phyloP scores from a whole-genome alignment of 2,888 invertebrate genomes.

The Pristionchus entomophagus region DNA sequence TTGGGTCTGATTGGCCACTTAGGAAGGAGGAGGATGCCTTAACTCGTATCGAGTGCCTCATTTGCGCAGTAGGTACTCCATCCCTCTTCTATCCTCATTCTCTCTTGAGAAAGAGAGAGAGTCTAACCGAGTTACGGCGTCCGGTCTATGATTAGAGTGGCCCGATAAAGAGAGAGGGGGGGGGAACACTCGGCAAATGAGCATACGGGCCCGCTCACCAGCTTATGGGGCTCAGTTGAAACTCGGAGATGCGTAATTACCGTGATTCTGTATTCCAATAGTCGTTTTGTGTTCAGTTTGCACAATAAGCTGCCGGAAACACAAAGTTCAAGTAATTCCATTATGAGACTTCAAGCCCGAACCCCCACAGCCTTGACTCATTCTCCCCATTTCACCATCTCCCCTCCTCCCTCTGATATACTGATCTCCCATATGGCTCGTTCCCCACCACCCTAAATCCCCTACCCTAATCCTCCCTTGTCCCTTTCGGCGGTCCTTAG shows the following conservation, averaged over 20 bases:
- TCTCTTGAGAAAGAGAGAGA: background rate
- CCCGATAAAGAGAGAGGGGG: background rate
- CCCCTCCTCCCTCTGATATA: constrained; percentile 13
- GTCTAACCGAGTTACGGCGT: constrained; percentile 43
- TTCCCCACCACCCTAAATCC: constrained; percentile 6
- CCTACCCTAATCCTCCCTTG: constrained; percentile 21
- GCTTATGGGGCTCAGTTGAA: too few species aligned
- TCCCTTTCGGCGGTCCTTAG: constrained; percentile 30
- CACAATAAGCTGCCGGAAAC: too few species aligned
- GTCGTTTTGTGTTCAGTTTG: too few species aligned
- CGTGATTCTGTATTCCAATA: too few species aligned
- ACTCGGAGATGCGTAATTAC: too few species aligned
- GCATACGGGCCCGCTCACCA: background rate
- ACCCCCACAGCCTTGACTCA: background rate
- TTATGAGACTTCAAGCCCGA: background rate
- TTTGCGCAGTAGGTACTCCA: constrained; percentile 30
- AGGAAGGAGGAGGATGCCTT: constrained; percentile 9
- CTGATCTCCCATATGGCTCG: constrained; percentile 17
- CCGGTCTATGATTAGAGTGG: constrained; percentile 45
- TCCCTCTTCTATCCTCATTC: constrained; percentile 1
- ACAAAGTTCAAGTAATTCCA: background rate
- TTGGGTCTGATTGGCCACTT: constrained; percentile 25
- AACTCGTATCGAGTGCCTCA: constrained; percentile 38
- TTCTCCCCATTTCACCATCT: background rate
- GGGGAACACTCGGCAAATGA: background rate